Conservation (phyloP, 1,140 invertebrate genomes). For the Philotrypesis tridentata region DNA sequence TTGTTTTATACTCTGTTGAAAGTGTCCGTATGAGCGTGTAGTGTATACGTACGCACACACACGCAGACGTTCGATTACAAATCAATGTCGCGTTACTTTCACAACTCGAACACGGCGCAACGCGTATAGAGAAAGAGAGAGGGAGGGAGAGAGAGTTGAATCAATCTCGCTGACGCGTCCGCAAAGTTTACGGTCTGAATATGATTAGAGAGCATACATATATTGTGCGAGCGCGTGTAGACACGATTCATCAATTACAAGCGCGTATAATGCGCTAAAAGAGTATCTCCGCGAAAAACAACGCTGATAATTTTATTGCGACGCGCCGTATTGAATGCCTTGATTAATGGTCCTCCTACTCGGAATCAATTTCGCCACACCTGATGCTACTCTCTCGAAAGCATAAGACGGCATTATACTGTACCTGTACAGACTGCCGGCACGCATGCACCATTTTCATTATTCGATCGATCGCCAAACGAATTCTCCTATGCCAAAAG, state of each 20-base stretch:
- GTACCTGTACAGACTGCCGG: too few species aligned
- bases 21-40: too few species aligned
- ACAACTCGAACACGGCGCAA: not conserved
- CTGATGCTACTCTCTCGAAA: not conserved
- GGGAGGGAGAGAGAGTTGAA: too few species aligned
- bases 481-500: too few species aligned
- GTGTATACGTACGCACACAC: too few species aligned
- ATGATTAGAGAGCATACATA: not conserved
- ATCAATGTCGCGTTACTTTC: slow-evolving; percentile 29
- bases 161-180: not conserved
- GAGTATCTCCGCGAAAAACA: not conserved
- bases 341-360: not conserved
- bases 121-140: too few species aligned
- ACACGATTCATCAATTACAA: slow-evolving; percentile 27
- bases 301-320: not conserved
- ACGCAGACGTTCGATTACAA: slow-evolving; percentile 22
- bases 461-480: not conserved
- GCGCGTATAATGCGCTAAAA: not conserved
- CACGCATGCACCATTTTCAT: too few species aligned
- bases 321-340: not conserved
- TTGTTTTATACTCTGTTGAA: not conserved
- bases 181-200: slow-evolving; percentile 14
- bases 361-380: not conserved
- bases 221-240: not conserved
- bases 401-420: not conserved